phyloP scores from a whole-genome alignment of 2,113 vertebrate genomes.

The Dromiciops gliroides region DNA sequence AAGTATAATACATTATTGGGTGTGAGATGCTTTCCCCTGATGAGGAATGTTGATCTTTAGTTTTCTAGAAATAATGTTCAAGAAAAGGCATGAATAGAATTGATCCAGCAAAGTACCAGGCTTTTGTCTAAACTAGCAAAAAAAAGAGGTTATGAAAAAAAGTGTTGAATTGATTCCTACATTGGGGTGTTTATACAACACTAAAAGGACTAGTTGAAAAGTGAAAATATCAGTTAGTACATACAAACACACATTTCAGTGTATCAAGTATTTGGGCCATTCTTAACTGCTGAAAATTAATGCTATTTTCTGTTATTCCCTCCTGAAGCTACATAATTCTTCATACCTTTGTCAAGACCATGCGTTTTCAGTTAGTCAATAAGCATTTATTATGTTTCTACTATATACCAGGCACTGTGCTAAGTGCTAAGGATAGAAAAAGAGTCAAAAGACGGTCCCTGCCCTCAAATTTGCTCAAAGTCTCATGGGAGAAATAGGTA shows the following conservation, averaged over 20 bases:
- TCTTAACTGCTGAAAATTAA: background rate
- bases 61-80: conserved; percentile 1
- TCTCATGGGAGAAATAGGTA: background rate
- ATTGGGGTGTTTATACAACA: background rate
- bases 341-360: background rate
- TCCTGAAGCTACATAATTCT: background rate
- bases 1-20: background rate
- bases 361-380: background rate
- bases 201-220: conserved; percentile 2
- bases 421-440: background rate
- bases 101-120: conserved; percentile 7
- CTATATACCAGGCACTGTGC: background rate
- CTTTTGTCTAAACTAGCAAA: background rate
- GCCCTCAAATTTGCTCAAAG: background rate
- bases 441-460: background rate
- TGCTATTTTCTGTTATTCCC: background rate
- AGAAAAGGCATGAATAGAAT: background rate
- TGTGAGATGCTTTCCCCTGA: background rate
- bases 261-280: background rate
- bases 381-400: background rate
- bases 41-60: background rate
- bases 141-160: conserved; percentile 4
- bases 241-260: background rate
- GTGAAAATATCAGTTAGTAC: conserved; percentile 17
- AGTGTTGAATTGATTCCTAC: background rate